Evolutionary conservation across 2,888 invertebrate genomes (phyloP), one percentile per base, ranked within the genome.

Genomic region (Choristoneura rosaceana): DNA sequence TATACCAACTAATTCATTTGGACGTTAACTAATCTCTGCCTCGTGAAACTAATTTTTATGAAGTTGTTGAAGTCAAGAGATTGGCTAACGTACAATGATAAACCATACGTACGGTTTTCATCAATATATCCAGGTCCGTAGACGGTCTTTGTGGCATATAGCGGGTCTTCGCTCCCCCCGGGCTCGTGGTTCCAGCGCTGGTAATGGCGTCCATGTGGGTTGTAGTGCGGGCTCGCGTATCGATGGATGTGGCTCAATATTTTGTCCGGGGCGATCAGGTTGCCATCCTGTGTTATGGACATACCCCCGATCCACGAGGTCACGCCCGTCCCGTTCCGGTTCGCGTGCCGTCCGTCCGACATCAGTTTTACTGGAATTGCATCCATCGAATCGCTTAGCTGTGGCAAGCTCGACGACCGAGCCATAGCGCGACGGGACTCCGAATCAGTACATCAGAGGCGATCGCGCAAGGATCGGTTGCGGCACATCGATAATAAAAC

Each of bases 111-210:
- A 94, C 94, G 94, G 89, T 92, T 92, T 80, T 94, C 94, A 86
- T 94, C 94, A 84, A 92, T 93, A 89, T 94, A 93, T 90, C 93
- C 94, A 63, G 89, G 86, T 69, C 94, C 94, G 87, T 93, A 94
- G 90, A 94, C 93, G 38, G 95, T 95, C 89, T 95, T 95, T 86
- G 95, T 95, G 62, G 95, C 93, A 80, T 93, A 93, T 73, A 93
- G 86, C 47, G 94, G 91, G 75, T 93, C 94, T 80, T 93, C 93
- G 75, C 93, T 91, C 79, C 93, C 94, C 87, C 92, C 95, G 76
- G 90, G 94, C 87, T 91, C 93, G 86, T 93, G 93, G 81, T 89
- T 91, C 94, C 90, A 94, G 83, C 91, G 94, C 78, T 87, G 94
- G 84, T 89, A 90, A 89, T 93, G 91, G 76, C 93, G 93, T 71